Evolutionary conservation across 1,140 invertebrate species (phyloP).

Genomic region (Leptestheria dahalacensis): DNA sequence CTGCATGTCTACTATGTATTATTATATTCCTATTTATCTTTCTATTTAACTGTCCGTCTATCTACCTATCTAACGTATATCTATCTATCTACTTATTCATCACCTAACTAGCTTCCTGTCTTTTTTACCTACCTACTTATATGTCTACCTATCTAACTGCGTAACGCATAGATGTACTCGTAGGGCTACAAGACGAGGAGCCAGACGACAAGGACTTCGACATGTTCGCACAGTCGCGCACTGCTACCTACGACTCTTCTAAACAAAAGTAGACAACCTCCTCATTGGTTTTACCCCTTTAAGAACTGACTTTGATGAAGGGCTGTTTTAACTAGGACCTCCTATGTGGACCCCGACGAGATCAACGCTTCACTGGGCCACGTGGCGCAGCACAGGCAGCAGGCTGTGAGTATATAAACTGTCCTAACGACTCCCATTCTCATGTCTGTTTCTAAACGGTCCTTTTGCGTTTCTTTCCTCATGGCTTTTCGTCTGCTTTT

Average conservation of each 20-base stretch:
- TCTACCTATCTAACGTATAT: no score
- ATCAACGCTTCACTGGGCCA: background rate
- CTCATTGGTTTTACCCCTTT: conserved; percentile 10
- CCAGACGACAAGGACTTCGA: conserved; percentile 57
- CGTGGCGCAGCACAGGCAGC: conserved; percentile 1
- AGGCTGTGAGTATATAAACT: conserved; percentile 1
- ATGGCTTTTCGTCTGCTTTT: no score
- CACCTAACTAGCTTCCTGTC: no score
- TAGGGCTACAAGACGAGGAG: conserved; percentile 26
- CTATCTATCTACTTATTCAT: no score
- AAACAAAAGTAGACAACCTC: conserved; percentile 40
- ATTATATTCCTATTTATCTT: no score
- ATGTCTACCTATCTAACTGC: no score
- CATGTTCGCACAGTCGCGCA: conserved; percentile 78
- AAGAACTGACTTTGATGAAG: background rate
- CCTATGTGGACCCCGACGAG: conserved; percentile 2
- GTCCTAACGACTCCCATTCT: no score
- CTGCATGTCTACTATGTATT: no score
- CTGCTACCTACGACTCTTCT: conserved; percentile 48
- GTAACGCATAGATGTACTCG: no score
- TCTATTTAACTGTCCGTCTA: no score
- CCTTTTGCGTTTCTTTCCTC: conserved; percentile 19
- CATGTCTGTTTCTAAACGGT: no score
- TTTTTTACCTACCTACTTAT: no score
- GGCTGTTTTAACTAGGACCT: background rate